Conservation (phyloP, 2,888 invertebrate species). For the Idaea straminata region DNA sequence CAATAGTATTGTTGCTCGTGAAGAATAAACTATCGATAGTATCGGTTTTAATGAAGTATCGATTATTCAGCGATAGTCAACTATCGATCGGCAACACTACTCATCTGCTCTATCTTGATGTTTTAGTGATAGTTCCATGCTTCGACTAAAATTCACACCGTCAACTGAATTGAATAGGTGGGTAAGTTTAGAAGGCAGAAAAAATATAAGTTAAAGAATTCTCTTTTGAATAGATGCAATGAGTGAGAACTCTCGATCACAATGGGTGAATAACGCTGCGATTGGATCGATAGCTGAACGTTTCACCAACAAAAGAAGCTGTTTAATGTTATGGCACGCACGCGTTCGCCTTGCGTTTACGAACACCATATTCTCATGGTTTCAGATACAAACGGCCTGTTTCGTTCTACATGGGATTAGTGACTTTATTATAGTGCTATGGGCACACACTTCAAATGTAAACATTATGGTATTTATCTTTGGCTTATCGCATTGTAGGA, state of each 20-base stretch:
- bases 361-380: constrained; percentile 22
- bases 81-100: too few relatives aligned
- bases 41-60: too few relatives aligned
- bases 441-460: constrained; percentile 15
- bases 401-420: constrained; percentile 22
- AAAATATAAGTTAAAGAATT: neutral
- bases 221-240: constrained; percentile 3
- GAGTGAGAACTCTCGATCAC: constrained; percentile 31
- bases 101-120: too few relatives aligned
- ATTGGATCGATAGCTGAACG: constrained; percentile 57
- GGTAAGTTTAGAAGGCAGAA: neutral
- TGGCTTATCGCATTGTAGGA: neutral
- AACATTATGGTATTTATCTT: neutral
- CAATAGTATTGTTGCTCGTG: too few relatives aligned
- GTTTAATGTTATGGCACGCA: constrained; percentile 73
- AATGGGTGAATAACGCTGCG: constrained; percentile 43
- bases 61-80: too few relatives aligned
- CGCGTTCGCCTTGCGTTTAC: constrained; percentile 50
- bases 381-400: constrained; percentile 19
- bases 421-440: constrained; percentile 15
- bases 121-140: too few relatives aligned
- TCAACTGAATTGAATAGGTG: neutral
- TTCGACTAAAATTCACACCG: too few relatives aligned
- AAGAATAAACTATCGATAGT: too few relatives aligned
- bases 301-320: constrained; percentile 70